A percentile compares a stretch with the other conserved stretches of the same genome.
These are phyloP conservation scores for Chlorospingus semifuscus DNA, from an alignment of 2,797 vertebrate species.

Conservation along the genomic window DNA sequence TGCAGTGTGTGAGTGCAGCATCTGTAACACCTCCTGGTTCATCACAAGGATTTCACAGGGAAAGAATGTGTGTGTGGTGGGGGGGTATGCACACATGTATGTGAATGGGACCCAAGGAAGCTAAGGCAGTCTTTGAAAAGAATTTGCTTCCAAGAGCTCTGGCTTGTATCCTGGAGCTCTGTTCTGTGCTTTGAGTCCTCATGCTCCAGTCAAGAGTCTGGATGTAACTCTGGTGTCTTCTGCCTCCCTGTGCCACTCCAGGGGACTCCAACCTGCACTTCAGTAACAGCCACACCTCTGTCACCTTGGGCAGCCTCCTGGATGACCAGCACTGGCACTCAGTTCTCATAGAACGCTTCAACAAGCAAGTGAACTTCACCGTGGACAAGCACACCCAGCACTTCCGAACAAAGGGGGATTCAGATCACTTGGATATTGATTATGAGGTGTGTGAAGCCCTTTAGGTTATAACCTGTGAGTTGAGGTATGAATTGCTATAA, in stretches of 20 bases:
- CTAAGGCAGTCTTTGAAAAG: background rate
- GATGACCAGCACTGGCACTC: slow-evolving; percentile 98
- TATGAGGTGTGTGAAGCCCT: slow-evolving; percentile 84
- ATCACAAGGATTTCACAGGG: background rate
- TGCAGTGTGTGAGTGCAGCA: background rate
- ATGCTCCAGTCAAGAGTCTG: background rate
- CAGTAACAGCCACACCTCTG: slow-evolving; percentile 79
- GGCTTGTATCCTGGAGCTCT: background rate
- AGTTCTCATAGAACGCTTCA: slow-evolving; percentile 91
- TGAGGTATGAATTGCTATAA: background rate
- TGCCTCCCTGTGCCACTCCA: slow-evolving; percentile 52
- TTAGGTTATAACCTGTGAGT: background rate
- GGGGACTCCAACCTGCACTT: slow-evolving; percentile 87
- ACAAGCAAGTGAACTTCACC: slow-evolving; percentile 95
- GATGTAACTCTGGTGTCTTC: background rate
- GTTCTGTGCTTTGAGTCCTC: background rate
- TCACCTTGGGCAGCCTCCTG: slow-evolving; percentile 90
- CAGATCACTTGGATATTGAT: slow-evolving; percentile 92
- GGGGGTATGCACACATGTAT: accelerated
- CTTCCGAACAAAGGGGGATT: slow-evolving; percentile 89
- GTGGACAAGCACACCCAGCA: slow-evolving; percentile 90
- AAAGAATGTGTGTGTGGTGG: accelerated
- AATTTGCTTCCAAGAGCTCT: background rate
- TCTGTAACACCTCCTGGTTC: background rate
- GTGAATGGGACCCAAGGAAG: background rate